phyloP scores from a whole-genome alignment of 2,113 vertebrate species.

The Pachycephala philippinensis region DNA sequence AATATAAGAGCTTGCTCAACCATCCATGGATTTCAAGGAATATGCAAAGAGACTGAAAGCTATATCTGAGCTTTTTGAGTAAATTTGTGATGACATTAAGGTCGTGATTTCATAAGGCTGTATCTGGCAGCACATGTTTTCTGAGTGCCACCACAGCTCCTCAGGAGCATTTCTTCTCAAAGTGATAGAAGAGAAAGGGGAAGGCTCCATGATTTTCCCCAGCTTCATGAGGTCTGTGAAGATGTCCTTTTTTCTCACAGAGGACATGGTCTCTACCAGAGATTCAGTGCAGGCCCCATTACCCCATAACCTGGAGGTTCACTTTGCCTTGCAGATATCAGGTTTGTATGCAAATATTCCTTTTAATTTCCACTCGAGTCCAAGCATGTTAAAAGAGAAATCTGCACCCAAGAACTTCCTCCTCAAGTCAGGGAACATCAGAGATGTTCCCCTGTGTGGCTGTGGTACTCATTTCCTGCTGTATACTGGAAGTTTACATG shows the following conservation, averaged over 20 bases:
- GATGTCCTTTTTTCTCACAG: neutral
- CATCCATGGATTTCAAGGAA: neutral
- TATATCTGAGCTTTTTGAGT: neutral
- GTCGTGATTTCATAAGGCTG: neutral
- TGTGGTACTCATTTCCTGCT: neutral
- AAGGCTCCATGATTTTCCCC: neutral
- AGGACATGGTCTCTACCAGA: accelerated
- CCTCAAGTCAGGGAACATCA: neutral
- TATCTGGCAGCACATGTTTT: neutral
- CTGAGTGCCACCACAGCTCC: neutral
- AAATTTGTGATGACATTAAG: neutral
- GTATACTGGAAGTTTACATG: neutral
- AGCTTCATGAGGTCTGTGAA: neutral
- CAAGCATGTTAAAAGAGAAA: neutral
- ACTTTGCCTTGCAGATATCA: neutral
- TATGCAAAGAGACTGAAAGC: neutral
- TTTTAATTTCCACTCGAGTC: neutral
- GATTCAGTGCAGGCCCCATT: neutral
- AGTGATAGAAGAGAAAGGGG: neutral
- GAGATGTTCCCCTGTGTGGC: neutral
- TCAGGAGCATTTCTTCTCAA: neutral
- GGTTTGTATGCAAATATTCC: neutral
- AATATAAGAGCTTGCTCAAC: neutral
- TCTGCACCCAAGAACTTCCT: neutral
- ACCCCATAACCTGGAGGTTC: neutral